Base-by-base conservation (phyloP, 2,888 invertebrate species). In the Tetanocera ferruginea region DNA sequence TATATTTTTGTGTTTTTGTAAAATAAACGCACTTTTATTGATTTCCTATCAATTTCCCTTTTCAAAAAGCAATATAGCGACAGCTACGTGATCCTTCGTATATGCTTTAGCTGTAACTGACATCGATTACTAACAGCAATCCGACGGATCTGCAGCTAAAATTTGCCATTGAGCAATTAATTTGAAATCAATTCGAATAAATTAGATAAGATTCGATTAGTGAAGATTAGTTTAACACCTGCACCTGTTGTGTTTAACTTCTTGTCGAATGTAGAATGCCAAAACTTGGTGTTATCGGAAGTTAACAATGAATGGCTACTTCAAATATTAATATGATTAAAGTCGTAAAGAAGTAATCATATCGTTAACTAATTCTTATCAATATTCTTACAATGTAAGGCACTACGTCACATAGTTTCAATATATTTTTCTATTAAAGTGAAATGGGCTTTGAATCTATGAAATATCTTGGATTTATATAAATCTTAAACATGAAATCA, bases 191-290 rank as follows among this genome's bases (percentile, higher is more conserved):
- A 31, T 34, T 28, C 14, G 31, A n/a, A 28, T 31, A 52, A 17
- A 74, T 62, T 51, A 14, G 73, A 74, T 74, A 74, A 74, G 73
- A 74, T 74, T 74, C 43, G 60, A 57, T 73, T 34, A 25, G 31
- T 67, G 17, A 49, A 66, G 66, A 77, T 77, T 77, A 76, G 60
- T 31, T 34, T 43, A 73, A 73, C 77, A 77, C 77, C 69, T 77
- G 77, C 73, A 34, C 31, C 25, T 14, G 23, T 28, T 60, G 28
- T 28, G 28, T 14, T 25, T 23, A 60, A 60, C n/a, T 19, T 25
- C 28, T 60, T 23, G 25, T 17, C 28, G 19, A 57, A 57, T 57
- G 6, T 23, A n/a, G n/a, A n/a, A n/a, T n/a, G n/a, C 43, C 5
- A 31, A 31, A 31, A 31, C 31, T 31, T 31, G 3, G 31, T 5